Evolutionary conservation across 2,113 vertebrate genomes (phyloP).

Genomic region (Paradisaea rubra): DNA sequence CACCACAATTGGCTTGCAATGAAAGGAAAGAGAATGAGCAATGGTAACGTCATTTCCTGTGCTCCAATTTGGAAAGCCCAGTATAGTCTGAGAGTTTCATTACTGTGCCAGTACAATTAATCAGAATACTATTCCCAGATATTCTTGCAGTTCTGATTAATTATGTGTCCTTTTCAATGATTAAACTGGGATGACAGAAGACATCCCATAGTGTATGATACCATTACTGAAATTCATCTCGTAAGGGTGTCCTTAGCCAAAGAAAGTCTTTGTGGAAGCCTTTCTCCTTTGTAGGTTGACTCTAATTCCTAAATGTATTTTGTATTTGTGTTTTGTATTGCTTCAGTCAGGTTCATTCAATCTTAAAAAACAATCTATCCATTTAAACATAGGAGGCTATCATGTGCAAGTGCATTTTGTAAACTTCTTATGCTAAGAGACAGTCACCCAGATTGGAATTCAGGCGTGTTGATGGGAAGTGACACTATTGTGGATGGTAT

Average conservation of each 20-base stretch:
- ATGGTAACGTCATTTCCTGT: not conserved
- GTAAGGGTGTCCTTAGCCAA: not conserved
- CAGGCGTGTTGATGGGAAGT: conserved; percentile 43
- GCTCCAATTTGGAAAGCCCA: not conserved
- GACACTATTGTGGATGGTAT: conserved; percentile 29
- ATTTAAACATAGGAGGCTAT: not conserved
- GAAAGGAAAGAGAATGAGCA: not conserved
- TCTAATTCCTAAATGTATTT: not conserved
- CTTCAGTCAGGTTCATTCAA: not conserved
- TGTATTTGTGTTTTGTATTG: not conserved
- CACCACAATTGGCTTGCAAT: not conserved
- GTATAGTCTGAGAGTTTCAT: not conserved
- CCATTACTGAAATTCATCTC: not conserved
- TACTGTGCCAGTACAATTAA: not conserved
- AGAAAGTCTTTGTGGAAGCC: not conserved
- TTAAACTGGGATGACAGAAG: not conserved
- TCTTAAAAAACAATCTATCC: not conserved
- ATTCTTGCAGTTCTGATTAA: conserved; percentile 12
- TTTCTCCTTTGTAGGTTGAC: not conserved
- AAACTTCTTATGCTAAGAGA: conserved; percentile 38
- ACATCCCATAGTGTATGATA: not conserved
- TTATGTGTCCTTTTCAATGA: not conserved
- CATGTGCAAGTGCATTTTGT: conserved; percentile 14
- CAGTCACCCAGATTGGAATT: conserved; percentile 27
- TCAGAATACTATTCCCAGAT: not conserved